Percentiles rank a stretch among this genome's conserved stretches.
These are phyloP conservation scores for Eumeta japonica DNA, from an alignment of 1,140 invertebrate genomes.

Conservation along the genomic window DNA sequence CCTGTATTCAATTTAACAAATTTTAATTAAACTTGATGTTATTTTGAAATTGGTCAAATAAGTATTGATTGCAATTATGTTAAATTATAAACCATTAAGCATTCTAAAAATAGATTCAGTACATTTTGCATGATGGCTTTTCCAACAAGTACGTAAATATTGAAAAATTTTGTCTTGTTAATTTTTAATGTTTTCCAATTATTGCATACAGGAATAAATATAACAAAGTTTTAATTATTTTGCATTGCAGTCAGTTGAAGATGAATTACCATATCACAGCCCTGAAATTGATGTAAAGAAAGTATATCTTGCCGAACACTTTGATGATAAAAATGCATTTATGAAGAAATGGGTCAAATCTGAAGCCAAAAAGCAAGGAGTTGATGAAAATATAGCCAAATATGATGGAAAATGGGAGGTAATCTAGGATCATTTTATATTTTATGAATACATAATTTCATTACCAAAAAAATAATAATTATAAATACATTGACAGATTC, in stretches of 20 bases:
- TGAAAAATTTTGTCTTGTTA: too few species aligned
- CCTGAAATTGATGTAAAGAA: conserved; percentile 61
- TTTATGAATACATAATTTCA: conserved; percentile 7
- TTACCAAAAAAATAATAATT: conserved; percentile 6
- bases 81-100: too few species aligned
- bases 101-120: too few species aligned
- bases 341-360: conserved; percentile 84
- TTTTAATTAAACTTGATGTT: too few species aligned
- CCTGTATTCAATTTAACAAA: too few species aligned
- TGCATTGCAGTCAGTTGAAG: conserved; percentile 28
- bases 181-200: too few species aligned
- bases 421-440: conserved; percentile 11
- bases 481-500: conserved; percentile 59
- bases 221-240: conserved; percentile 1
- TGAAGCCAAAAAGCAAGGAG: conserved; percentile 90
- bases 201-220: too few species aligned
- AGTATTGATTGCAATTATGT: too few species aligned
- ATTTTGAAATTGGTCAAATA: too few species aligned
- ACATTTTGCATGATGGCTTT: too few species aligned
- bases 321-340: conserved; percentile 77
- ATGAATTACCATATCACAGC: conserved; percentile 35
- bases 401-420: conserved; percentile 84
- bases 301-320: conserved; percentile 84
- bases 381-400: conserved; percentile 89
- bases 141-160: too few species aligned